Percentiles rank a stretch among this genome's conserved stretches.
Conservation (phyloP, 2,797 vertebrate genomes). For the Leptoclinus maculatus region DNA sequence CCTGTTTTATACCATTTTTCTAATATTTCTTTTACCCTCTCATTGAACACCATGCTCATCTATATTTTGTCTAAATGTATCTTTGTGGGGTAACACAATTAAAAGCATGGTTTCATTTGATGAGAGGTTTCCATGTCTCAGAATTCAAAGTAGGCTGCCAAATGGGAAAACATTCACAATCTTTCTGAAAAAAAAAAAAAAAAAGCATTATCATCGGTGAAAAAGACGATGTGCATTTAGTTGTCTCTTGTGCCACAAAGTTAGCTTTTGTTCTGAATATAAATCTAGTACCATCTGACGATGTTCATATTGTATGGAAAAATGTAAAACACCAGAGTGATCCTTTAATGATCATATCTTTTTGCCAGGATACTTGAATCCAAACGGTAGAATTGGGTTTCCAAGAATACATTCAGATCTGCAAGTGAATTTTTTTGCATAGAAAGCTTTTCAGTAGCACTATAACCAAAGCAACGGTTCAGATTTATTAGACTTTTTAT, state of each 20-base stretch:
- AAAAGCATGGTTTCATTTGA: neutral
- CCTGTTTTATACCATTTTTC: neutral
- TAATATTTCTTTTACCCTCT: neutral
- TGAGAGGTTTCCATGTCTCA: neutral
- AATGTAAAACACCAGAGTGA: conserved; percentile 38
- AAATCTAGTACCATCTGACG: conserved; percentile 5
- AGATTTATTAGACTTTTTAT: conserved; percentile 12
- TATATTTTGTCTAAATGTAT: conserved; percentile 16
- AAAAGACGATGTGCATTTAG: neutral
- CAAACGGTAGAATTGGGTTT: conserved; percentile 22
- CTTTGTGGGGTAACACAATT: neutral
- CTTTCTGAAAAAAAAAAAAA: neutral
- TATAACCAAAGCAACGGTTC: conserved; percentile 32
- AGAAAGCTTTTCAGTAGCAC: conserved; percentile 52
- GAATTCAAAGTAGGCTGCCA: neutral
- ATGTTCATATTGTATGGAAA: neutral
- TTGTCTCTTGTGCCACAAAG: neutral
- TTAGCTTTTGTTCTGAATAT: neutral
- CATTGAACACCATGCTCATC: neutral
- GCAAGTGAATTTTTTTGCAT: conserved; percentile 61
- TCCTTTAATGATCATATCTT: conserved; percentile 16
- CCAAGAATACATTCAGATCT: conserved; percentile 61
- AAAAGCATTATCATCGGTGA: neutral
- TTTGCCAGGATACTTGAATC: conserved; percentile 13
- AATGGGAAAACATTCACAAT: neutral